Conservation (phyloP, 2,113 vertebrate genomes). For the Tamias sibiricus region DNA sequence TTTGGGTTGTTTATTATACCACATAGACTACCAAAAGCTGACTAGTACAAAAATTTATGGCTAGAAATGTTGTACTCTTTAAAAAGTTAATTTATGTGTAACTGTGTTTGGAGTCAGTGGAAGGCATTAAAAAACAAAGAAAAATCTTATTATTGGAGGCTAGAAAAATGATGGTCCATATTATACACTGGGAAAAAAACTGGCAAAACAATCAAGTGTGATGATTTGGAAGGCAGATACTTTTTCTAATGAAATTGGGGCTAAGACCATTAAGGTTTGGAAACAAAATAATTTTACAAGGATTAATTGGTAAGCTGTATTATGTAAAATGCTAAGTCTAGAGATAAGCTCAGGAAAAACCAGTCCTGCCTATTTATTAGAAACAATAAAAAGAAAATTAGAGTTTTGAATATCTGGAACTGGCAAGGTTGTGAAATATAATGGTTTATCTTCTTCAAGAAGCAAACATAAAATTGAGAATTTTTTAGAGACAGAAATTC, state of each 20-base stretch:
- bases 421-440: not conserved
- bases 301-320: not conserved
- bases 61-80: not conserved
- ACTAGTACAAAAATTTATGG: not conserved
- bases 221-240: not conserved
- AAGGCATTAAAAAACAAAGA: not conserved
- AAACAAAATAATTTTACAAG: not conserved
- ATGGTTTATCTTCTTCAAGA: not conserved
- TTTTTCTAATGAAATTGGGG: not conserved
- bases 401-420: not conserved
- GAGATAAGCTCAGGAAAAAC: not conserved
- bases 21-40: not conserved
- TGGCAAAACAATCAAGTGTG: not conserved
- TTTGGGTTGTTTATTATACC: not conserved
- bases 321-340: not conserved
- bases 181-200: not conserved
- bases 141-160: not conserved
- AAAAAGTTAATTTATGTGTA: not conserved
- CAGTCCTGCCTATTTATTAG: not conserved
- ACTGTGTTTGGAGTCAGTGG: not conserved
- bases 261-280: not conserved
- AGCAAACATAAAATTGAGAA: not conserved
- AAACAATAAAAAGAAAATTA: not conserved
- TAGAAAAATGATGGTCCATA: not conserved
- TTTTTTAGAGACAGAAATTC: not conserved